Evolutionary conservation across 1,140 invertebrate genomes (phyloP).

Genomic region (Diorhabda carinulata): DNA sequence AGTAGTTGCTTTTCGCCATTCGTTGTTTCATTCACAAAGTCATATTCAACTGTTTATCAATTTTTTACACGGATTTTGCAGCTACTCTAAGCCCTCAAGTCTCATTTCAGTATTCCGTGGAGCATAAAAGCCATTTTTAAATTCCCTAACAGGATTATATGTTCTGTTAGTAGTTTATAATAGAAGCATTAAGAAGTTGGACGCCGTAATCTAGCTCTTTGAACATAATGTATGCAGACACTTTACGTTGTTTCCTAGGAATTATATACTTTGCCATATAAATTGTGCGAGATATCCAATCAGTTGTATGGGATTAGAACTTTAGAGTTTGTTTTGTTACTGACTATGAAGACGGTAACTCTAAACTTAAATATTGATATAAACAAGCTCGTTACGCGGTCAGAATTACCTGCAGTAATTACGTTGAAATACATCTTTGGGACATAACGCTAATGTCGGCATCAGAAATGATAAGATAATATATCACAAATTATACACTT

Average conservation of each 20-base stretch:
- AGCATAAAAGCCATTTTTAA: constrained; percentile 7
- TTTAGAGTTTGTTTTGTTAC: not conserved
- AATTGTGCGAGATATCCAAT: constrained; percentile 5
- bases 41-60: not conserved
- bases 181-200: constrained; percentile 9
- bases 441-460: no score
- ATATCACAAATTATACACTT: no score
- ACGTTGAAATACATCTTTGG: no score
- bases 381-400: no score
- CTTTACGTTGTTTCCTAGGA: constrained; percentile 1
- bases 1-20: no score
- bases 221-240: constrained; percentile 8
- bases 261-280: constrained; percentile 9
- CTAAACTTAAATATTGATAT: no score
- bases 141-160: not conserved
- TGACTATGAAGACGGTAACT: no score
- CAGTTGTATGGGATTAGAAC: not conserved
- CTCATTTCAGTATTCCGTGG: not conserved
- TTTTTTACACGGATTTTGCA: not conserved
- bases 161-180: constrained; percentile 9
- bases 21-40: not conserved
- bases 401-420: no score
- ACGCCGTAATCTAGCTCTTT: constrained; percentile 6
- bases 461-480: no score
- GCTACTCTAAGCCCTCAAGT: not conserved